Percentiles rank a stretch among this genome's conserved stretches.
Evolutionary conservation across 2,797 vertebrate species (phyloP).

Genomic region (Brachyalestes nurse): DNA sequence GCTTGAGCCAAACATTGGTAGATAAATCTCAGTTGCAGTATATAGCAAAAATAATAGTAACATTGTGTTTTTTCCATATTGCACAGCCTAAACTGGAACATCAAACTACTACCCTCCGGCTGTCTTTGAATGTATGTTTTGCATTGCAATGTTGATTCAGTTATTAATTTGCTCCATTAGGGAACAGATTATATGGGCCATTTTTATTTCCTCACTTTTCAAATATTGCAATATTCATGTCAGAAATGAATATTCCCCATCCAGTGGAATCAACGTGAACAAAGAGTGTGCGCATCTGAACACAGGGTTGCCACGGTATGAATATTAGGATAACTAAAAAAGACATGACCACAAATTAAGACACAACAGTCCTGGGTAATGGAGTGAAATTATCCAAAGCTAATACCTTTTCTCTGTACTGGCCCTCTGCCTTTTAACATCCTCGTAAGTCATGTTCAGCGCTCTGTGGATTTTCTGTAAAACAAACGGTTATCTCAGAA

Average conservation of each 20-base stretch:
- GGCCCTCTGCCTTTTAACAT: slow-evolving; percentile 71
- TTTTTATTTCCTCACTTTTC: too few relatives aligned
- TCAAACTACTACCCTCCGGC: too few relatives aligned
- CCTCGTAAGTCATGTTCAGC: slow-evolving; percentile 82
- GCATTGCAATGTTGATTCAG: too few relatives aligned
- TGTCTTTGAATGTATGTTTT: too few relatives aligned
- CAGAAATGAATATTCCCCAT: background rate
- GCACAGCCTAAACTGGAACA: too few relatives aligned
- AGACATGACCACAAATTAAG: background rate
- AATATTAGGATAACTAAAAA: background rate
- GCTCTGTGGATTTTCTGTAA: slow-evolving; percentile 91
- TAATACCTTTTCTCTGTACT: slow-evolving; percentile 79
- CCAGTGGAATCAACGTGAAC: background rate
- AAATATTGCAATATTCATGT: too few relatives aligned
- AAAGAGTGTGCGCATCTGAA: background rate
- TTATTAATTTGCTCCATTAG: too few relatives aligned
- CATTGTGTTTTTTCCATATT: too few relatives aligned
- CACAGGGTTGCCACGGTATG: background rate
- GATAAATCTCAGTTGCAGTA: too few relatives aligned
- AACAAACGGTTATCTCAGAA: slow-evolving; percentile 40
- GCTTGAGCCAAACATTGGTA: too few relatives aligned
- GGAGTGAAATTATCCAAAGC: slow-evolving; percentile 13
- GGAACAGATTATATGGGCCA: too few relatives aligned
- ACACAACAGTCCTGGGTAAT: background rate
- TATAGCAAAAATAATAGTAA: too few relatives aligned